Evolutionary conservation across 1,140 invertebrate species (phyloP), one percentile per base, ranked within the genome.

Genomic region (Manduca sexta): DNA sequence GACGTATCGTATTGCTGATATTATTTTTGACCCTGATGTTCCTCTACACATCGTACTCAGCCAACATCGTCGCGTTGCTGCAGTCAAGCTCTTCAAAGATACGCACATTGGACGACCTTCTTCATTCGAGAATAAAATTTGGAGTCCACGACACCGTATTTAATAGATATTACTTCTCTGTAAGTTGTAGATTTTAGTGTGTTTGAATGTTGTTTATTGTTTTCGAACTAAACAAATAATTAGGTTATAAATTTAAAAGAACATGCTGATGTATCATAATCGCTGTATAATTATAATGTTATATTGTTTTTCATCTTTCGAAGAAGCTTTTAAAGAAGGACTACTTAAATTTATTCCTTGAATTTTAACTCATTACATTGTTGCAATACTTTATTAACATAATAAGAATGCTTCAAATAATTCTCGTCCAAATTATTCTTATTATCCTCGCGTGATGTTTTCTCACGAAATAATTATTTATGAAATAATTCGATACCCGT

Each of bases 51-150:
- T 90, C 90, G 0, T 92, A 91, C 57, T 89, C 90, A 2, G 91
- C 90, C 0, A 91, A 91, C 53, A 92, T 92, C 18, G 90, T 91
- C 0, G 88, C 89, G n/a, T 64, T 92, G 1, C 61, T 92, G 0
- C 90, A 91, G 61, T 90, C 89, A 1, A 90, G 90, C 13, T 90
- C 90, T 0, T 86, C 83, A 0, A 88, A 87, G 39, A 91, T 92
- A 12, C 84, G 86, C 50, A 89, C 85, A 1, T 45, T 90, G 3
- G 69, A 87, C 15, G 89, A 91, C 52, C 73, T 92, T 3, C 66
- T 91, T 3, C 73, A 89, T 46, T 90, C 90, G 6, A 87, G 89
- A 15, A 74, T 92, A 2, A 87, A 87, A 51, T 71, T 91, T 18
- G 90, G 87, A 0, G 89, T 87, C 0, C 87, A 90, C 49, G 90